Conservation (phyloP, 2,797 vertebrate genomes). For the Girardinus metallicus region DNA sequence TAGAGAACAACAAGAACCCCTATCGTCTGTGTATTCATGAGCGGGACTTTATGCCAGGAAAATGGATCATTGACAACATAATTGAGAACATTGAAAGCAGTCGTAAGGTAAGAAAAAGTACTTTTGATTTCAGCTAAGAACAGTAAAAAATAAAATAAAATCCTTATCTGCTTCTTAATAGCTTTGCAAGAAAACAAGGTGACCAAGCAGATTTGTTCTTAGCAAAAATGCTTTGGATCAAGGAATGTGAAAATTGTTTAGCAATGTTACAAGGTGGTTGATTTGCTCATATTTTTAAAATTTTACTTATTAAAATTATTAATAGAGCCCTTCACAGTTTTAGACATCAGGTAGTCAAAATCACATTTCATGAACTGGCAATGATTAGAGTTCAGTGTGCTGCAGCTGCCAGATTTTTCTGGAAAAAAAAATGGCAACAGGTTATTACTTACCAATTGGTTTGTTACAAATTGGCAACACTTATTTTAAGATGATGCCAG, state of each 20-base stretch:
- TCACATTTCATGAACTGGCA: background rate
- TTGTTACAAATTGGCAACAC: no score
- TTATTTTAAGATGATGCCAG: background rate
- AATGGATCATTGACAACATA: constrained; percentile 92
- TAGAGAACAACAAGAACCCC: constrained; percentile 80
- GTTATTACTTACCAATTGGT: background rate
- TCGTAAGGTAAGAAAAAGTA: constrained; percentile 74
- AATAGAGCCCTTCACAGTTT: background rate
- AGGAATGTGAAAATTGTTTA: background rate
- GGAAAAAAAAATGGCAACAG: background rate
- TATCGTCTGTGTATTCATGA: constrained; percentile 89
- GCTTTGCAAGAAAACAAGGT: background rate
- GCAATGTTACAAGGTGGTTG: background rate
- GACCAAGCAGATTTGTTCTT: background rate
- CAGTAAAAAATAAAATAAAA: background rate
- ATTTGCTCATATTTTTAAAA: background rate
- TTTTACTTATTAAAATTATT: background rate
- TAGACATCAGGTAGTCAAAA: background rate
- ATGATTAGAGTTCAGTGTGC: background rate
- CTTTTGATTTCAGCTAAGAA: background rate
- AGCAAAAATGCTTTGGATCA: background rate
- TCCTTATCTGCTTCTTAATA: background rate
- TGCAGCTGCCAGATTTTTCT: background rate
- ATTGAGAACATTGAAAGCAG: constrained; percentile 91
- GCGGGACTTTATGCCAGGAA: constrained; percentile 88